phyloP scores from a whole-genome alignment of 2,888 invertebrate genomes.

The Zygogramma bicolorata region DNA sequence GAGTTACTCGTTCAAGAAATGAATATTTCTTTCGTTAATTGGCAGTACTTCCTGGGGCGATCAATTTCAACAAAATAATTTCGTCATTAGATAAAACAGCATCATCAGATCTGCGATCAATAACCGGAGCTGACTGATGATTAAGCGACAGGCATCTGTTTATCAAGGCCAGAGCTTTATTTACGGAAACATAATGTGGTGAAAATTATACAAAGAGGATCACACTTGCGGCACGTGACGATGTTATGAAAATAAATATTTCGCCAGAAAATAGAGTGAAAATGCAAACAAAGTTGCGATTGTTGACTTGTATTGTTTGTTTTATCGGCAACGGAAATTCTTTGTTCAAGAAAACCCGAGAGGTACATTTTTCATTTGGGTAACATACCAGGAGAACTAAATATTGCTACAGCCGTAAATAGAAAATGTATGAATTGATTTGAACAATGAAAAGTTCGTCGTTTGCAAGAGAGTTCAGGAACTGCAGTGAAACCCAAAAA shows the following conservation, averaged over 20 bases:
- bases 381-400: no score
- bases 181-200: not conserved
- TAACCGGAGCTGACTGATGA: not conserved
- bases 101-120: not conserved
- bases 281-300: not conserved
- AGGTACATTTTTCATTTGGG: no score
- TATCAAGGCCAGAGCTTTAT: not conserved
- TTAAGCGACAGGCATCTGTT: not conserved
- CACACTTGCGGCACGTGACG: not conserved
- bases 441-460: no score
- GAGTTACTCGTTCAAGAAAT: no score
- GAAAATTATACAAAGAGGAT: not conserved
- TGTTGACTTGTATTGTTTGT: not conserved
- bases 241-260: not conserved
- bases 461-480: no score
- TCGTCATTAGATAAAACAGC: not conserved
- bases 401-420: no score
- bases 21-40: not conserved
- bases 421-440: no score
- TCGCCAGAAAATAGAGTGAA: not conserved
- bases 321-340: not conserved
- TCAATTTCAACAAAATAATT: no score
- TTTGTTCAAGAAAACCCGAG: no score
- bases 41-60: not conserved
- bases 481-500: no score